Evolutionary conservation across 2,113 vertebrate genomes (phyloP).

Genomic region (Ciconia stormi): DNA sequence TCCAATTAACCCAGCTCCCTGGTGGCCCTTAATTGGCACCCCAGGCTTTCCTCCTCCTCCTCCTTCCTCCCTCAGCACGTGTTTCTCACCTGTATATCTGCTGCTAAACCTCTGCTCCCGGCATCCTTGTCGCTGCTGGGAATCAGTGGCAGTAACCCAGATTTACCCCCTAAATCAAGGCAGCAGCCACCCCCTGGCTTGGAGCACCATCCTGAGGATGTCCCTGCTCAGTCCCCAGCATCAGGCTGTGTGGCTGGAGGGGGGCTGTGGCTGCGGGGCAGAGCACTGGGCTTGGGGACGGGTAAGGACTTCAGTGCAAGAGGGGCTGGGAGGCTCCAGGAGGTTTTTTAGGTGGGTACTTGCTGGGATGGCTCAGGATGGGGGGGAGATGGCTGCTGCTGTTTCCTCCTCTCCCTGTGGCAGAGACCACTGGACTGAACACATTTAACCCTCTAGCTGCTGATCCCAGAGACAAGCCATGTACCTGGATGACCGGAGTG

Average conservation of each 20-base stretch:
- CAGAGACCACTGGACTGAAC: not conserved
- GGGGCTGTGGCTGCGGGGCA: not conserved
- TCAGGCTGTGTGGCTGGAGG: not conserved
- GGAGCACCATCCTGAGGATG: not conserved
- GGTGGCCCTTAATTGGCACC: slow-evolving; percentile 1
- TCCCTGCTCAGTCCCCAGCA: not conserved
- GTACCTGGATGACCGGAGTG: not conserved
- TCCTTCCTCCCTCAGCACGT: not conserved
- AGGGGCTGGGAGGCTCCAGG: not conserved
- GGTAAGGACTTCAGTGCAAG: not conserved
- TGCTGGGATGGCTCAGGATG: not conserved
- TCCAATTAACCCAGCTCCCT: slow-evolving; percentile 20
- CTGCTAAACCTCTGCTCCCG: not conserved
- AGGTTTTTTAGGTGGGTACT: not conserved
- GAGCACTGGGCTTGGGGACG: fast-evolving
- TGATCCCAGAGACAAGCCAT: not conserved
- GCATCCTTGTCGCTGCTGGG: not conserved
- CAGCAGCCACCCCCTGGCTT: not conserved
- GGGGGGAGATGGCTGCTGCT: not conserved
- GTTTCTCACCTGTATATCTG: not conserved
- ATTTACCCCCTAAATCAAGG: not conserved
- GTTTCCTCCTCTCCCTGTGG: not conserved
- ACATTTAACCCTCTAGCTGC: not conserved
- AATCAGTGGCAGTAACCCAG: not conserved
- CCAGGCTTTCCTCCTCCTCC: not conserved